Base-by-base conservation (phyloP, 64 coral and sea anemone genomes). In the Stylophora pistillata region DNA sequence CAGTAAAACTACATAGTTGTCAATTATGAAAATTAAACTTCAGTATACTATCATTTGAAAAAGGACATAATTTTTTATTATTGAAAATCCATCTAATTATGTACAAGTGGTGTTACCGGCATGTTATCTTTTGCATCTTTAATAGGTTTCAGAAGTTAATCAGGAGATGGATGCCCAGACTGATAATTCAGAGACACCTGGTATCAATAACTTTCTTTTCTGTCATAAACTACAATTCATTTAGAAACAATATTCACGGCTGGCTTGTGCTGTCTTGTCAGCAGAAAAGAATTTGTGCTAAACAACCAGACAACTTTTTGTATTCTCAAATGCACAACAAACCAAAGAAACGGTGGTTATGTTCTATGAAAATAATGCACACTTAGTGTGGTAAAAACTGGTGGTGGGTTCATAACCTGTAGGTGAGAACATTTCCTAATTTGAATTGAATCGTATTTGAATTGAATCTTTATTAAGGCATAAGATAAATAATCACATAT, bases 101-200 rank as follows among this genome's bases (percentile, higher is more conserved):
- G 18, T 55, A 65, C 72, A 86, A 87, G 32, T 87, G 66, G 27
- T 88, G 23, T 76, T 75, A 75, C 53, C 54, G 56, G 71, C 72
- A 80, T 69, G 81, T 89, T 81, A 79, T 68, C 66, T 89, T 89
- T 33, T 89, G 77, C 63, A 81, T 89, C 88, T 89, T 78, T 89
- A 32, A 89, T 89, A 89, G 88, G 77, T 89, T 89, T 76, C 81
- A 65, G 88, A 81, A 89, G 77, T 71, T 81, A 78, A 89, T 78
- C 87, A 89, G 74, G 87, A 64, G 74, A 11, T 85, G 61, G 81
- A 85, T 69, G 60, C 9, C 60, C 81, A 85, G 81, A 89, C 87
- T 81, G 88, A 89, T 57, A 58, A 89, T 53, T 81, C 88, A 81
- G 77, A 72, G 65, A 81, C 88, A 80, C 53, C 76, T 89, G 76